phyloP scores from a whole-genome alignment of 2,113 vertebrate genomes.

The Platichthys flesus region DNA sequence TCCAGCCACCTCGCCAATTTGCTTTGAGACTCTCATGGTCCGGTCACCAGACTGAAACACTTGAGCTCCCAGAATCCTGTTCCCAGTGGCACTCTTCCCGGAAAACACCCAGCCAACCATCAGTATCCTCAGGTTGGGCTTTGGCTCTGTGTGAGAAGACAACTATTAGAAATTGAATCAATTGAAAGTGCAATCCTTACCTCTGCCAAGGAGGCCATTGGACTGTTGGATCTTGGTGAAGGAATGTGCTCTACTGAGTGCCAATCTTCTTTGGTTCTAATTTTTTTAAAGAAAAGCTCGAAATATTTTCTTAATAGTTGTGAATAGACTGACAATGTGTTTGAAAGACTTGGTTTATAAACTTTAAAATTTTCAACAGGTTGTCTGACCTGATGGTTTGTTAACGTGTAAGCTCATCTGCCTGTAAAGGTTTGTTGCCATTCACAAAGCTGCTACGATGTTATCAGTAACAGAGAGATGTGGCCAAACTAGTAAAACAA shows the following conservation, averaged over 20 bases:
- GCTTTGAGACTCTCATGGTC: not conserved
- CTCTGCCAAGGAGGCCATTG: too few relatives aligned
- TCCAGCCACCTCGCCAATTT: not conserved
- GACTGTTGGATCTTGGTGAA: too few relatives aligned
- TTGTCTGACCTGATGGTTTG: too few relatives aligned
- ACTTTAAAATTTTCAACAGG: too few relatives aligned
- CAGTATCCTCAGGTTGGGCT: conserved; percentile 10
- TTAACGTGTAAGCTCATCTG: not conserved
- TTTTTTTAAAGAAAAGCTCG: too few relatives aligned
- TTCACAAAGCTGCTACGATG: not conserved
- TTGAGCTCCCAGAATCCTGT: not conserved
- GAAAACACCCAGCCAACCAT: conserved; percentile 36
- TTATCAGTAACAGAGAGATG: not conserved
- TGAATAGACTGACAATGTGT: too few relatives aligned
- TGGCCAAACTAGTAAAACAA: not conserved
- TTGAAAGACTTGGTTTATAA: too few relatives aligned
- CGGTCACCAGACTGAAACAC: not conserved
- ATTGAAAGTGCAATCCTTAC: not conserved
- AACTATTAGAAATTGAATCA: not conserved
- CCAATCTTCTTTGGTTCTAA: too few relatives aligned
- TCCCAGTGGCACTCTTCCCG: not conserved
- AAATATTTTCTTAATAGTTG: too few relatives aligned
- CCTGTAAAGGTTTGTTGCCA: too few relatives aligned
- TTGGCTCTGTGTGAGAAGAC: not conserved
- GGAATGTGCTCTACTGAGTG: too few relatives aligned